Percentiles rank a stretch among this genome's conserved stretches.
phyloP scores from a whole-genome alignment of 2,113 vertebrate genomes.

The Thryonomys swinderianus region DNA sequence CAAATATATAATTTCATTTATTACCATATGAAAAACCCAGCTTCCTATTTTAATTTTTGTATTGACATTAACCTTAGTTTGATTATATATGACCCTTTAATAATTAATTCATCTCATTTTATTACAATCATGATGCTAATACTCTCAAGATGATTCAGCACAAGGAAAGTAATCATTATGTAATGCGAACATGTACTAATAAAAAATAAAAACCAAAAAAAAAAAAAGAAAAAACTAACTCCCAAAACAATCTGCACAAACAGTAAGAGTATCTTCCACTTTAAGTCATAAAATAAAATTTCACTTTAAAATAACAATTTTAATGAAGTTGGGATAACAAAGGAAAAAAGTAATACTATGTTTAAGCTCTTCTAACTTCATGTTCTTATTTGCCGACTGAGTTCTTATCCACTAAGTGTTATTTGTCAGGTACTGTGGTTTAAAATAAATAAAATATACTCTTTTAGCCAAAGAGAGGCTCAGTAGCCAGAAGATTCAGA shows the following conservation, averaged over 20 bases:
- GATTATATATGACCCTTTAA: constrained; percentile 80
- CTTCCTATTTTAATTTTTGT: constrained; percentile 76
- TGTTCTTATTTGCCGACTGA: not conserved
- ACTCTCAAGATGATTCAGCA: constrained; percentile 64
- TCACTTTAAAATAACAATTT: constrained; percentile 54
- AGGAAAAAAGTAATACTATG: not conserved
- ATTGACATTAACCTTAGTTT: constrained; percentile 83
- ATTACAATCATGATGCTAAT: constrained; percentile 78
- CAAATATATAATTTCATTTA: constrained; percentile 75
- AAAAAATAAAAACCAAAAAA: not conserved
- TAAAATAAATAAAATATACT: constrained; percentile 2
- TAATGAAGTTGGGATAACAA: not conserved
- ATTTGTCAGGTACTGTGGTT: not conserved
- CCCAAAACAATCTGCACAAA: constrained; percentile 76
- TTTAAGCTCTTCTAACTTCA: not conserved
- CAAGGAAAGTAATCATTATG: not conserved
- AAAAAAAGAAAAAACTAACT: constrained; percentile 26
- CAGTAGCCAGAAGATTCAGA: not conserved
- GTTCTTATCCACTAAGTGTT: not conserved
- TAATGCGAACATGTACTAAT: not conserved
- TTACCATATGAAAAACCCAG: constrained; percentile 60
- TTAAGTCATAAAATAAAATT: constrained; percentile 46
- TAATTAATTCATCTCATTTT: constrained; percentile 81
- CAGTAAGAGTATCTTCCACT: constrained; percentile 68
- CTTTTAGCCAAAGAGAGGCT: not conserved